Percentiles rank a stretch among this genome's conserved stretches.
Conservation (phyloP, 2,888 invertebrate genomes). For the Torymus tubicola region DNA sequence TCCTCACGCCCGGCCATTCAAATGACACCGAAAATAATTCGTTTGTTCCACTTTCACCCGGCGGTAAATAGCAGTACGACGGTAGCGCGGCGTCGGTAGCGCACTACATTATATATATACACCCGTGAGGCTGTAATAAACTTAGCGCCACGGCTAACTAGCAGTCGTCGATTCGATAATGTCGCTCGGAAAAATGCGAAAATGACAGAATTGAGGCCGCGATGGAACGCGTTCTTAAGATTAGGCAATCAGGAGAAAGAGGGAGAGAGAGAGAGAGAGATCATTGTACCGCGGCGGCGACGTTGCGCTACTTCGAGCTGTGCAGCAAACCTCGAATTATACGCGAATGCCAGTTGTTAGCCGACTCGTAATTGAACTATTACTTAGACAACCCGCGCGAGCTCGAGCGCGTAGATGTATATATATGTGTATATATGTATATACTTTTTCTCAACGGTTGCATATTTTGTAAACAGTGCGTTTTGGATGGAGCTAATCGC, state of each 20-base stretch:
- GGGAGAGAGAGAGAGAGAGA: background rate
- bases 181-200: background rate
- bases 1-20: background rate
- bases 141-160: constrained; percentile 35
- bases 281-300: background rate
- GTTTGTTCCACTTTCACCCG: constrained; percentile 56
- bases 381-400: background rate
- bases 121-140: too few species aligned
- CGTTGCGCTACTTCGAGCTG: background rate
- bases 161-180: background rate
- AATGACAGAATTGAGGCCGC: constrained; percentile 15
- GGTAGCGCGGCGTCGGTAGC: too few species aligned
- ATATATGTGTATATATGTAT: background rate
- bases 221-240: background rate
- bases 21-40: constrained; percentile 46
- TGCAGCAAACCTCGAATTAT: constrained; percentile 13
- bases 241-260: background rate
- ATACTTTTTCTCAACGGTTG: background rate
- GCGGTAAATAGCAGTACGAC: too few species aligned
- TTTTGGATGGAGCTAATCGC: too few species aligned
- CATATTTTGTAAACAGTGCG: constrained; percentile 14
- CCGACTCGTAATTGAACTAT: constrained; percentile 12
- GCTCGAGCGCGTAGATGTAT: too few species aligned
- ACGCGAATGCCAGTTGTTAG: constrained; percentile 14
- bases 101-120: too few species aligned